Conservation (phyloP, 23 tunicate species). For the Styela plicata region DNA sequence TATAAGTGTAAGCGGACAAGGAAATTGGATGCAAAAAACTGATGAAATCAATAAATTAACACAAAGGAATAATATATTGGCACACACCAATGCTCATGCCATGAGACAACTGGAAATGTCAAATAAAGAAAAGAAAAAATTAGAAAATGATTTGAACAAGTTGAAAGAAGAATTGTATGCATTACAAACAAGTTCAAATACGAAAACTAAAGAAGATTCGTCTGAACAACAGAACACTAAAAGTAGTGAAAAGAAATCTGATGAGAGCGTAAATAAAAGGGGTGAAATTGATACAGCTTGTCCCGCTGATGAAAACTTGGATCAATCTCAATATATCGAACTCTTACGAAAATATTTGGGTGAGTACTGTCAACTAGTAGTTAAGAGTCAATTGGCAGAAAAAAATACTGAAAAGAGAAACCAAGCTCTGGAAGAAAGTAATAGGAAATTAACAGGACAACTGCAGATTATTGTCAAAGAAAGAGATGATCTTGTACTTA, state of each 20-base stretch:
- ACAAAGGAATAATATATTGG: neutral
- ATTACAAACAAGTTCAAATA: neutral
- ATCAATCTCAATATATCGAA: neutral
- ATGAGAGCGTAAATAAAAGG: too few relatives aligned
- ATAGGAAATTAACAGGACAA: neutral
- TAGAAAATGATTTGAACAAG: neutral
- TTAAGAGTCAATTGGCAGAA: neutral
- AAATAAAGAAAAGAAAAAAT: neutral
- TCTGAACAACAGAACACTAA: neutral
- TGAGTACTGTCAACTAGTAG: neutral
- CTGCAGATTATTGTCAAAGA: neutral
- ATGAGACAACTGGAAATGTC: neutral
- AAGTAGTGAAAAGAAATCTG: neutral
- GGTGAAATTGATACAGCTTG: neutral
- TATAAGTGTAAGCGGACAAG: neutral
- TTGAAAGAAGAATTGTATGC: too few relatives aligned
- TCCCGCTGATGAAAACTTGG: too few relatives aligned
- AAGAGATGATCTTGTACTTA: neutral
- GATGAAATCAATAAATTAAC: neutral
- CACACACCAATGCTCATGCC: neutral
- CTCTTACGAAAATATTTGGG: too few relatives aligned
- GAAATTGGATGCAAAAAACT: neutral
- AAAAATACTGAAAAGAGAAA: neutral
- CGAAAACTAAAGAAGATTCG: neutral
- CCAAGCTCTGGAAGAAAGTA: neutral